These are phyloP conservation scores for Mythimna pallens DNA, from an alignment of 2,888 invertebrate species.

Conservation along the genomic window DNA sequence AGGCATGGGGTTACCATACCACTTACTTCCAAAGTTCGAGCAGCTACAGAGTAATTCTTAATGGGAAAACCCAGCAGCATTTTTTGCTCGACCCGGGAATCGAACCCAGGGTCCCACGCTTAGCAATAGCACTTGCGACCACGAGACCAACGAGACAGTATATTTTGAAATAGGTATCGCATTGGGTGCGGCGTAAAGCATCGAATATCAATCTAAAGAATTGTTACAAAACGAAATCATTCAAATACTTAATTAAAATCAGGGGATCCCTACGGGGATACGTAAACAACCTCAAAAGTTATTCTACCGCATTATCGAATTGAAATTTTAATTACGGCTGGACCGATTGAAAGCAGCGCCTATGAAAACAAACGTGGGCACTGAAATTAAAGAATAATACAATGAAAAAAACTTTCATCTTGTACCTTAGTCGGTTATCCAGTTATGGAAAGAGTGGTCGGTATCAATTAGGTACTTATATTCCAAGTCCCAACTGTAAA, in stretches of 20 bases:
- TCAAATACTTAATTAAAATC: conserved; percentile 45
- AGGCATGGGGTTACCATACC: no score
- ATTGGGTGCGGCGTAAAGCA: neutral
- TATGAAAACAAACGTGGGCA: conserved; percentile 41
- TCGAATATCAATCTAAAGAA: neutral
- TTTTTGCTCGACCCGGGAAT: no score
- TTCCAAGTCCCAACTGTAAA: neutral
- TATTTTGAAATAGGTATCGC: neutral
- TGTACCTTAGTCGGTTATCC: conserved; percentile 1
- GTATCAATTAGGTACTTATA: neutral
- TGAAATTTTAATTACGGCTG: conserved; percentile 44
- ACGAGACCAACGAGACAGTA: no score
- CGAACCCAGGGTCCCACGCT: no score
- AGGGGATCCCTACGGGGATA: conserved; percentile 18
- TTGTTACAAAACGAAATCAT: neutral
- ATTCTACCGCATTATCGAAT: conserved; percentile 43
- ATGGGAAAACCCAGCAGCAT: no score
- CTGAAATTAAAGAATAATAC: conserved; percentile 49
- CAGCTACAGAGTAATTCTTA: no score
- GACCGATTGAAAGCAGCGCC: conserved; percentile 23
- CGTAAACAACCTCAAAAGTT: conserved; percentile 46
- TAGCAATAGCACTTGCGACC: no score
- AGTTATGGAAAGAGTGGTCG: conserved; percentile 8
- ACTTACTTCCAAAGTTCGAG: no score
- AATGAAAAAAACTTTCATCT: conserved; percentile 31